Conservation (phyloP, 2,113 vertebrate species). For the Thalassoma bifasciatum region DNA sequence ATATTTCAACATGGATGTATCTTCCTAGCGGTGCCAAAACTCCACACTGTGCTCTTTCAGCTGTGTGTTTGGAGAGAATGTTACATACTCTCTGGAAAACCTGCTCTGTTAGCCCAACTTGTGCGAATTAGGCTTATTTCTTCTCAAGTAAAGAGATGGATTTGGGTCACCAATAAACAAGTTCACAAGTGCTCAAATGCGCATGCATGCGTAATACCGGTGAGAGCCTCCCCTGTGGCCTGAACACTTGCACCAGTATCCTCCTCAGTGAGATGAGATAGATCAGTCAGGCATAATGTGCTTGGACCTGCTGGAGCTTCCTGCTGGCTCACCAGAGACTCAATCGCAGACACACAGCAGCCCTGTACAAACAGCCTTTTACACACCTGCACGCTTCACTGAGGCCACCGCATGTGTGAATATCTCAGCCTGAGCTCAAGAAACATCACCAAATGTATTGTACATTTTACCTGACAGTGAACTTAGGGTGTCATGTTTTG, state of each 20-base stretch:
- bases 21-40: not conserved
- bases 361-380: constrained; percentile 62
- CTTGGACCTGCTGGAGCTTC: constrained; percentile 48
- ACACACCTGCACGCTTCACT: constrained; percentile 75
- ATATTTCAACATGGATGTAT: constrained; percentile 32
- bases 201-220: constrained; percentile 5
- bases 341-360: constrained; percentile 31
- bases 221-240: constrained; percentile 38
- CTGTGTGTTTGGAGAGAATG: not conserved
- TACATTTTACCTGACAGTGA: too few relatives aligned
- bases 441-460: constrained; percentile 37
- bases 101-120: not conserved
- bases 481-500: too few relatives aligned
- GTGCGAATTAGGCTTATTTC: not conserved
- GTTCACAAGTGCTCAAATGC: not conserved
- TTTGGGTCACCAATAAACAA: not conserved
- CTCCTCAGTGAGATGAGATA: constrained; percentile 40
- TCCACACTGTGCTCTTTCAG: not conserved
- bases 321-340: constrained; percentile 49
- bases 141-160: not conserved
- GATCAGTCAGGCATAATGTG: constrained; percentile 57
- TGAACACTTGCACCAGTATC: constrained; percentile 16
- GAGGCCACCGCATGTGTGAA: constrained; percentile 67
- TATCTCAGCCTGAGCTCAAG: constrained; percentile 64
- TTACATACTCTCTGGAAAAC: not conserved